A percentile compares a stretch with the other conserved stretches of the same genome.
Conservation (phyloP, 2,113 vertebrate species). For the Peromyscus leucopus region DNA sequence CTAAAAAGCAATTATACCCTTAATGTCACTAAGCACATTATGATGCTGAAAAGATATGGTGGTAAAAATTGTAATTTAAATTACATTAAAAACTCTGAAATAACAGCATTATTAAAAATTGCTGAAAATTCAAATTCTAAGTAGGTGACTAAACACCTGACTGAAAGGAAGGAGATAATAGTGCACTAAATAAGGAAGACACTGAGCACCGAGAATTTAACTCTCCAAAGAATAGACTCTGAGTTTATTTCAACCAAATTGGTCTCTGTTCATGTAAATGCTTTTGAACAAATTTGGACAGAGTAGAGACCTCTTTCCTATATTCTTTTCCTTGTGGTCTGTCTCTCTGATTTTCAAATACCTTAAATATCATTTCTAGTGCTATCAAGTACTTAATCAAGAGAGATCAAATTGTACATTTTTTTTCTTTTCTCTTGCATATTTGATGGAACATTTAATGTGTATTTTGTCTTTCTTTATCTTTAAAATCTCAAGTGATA, state of each 20-base stretch:
- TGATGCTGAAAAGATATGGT: constrained; percentile 61
- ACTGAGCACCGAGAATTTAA: constrained; percentile 9
- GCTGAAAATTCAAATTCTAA: constrained; percentile 72
- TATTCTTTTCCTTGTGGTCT: not conserved
- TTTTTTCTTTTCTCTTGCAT: not conserved
- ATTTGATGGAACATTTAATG: not conserved
- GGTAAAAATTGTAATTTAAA: constrained; percentile 69
- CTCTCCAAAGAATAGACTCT: constrained; percentile 59
- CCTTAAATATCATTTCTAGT: not conserved
- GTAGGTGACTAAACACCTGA: constrained; percentile 50
- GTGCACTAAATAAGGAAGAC: constrained; percentile 47
- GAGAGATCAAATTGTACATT: not conserved
- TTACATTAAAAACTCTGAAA: constrained; percentile 60
- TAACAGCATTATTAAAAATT: constrained; percentile 67
- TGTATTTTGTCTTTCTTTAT: not conserved
- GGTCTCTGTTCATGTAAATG: not conserved
- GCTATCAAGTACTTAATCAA: not conserved
- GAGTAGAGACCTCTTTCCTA: not conserved
- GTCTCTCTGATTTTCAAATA: not conserved
- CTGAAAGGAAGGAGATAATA: not conserved
- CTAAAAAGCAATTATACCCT: constrained; percentile 63
- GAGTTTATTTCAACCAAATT: constrained; percentile 5
- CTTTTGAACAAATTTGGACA: not conserved
- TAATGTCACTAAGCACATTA: constrained; percentile 69
- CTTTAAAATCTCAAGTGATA: not conserved